phyloP scores from a whole-genome alignment of 2,888 invertebrate species.

The Ferrisia virgata region DNA sequence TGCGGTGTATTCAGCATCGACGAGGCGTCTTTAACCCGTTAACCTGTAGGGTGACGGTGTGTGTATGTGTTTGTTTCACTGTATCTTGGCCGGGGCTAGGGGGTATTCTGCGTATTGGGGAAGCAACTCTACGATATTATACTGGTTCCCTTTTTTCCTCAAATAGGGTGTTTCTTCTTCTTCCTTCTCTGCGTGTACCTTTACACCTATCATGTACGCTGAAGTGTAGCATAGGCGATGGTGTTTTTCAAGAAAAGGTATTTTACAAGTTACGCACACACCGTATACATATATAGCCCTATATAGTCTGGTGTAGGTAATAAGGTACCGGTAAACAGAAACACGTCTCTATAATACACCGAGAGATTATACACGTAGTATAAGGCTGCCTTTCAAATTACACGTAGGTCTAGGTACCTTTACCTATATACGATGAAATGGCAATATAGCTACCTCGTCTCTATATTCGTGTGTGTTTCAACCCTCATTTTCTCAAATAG shows the following conservation, averaged over 20 bases:
- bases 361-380: background rate
- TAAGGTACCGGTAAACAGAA: no score
- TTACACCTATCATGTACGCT: background rate
- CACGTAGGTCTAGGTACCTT: no score
- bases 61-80: constrained; percentile 36
- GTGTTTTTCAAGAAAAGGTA: constrained; percentile 39
- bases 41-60: constrained; percentile 37
- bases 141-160: constrained; percentile 19
- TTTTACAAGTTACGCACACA: constrained; percentile 27
- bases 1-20: no score
- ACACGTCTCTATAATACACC: background rate
- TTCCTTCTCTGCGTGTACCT: background rate
- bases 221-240: background rate
- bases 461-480: constrained; percentile 31
- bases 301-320: no score
- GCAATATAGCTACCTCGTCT: background rate
- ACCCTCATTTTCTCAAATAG: constrained; percentile 44
- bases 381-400: constrained; percentile 2
- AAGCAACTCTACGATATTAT: background rate
- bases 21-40: constrained; percentile 46
- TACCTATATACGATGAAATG: background rate
- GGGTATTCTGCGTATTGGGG: background rate
- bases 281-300: background rate
- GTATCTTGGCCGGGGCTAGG: background rate
- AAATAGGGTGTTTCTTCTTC: constrained; percentile 33